These are phyloP conservation scores for Diplodus sargus DNA, from an alignment of 2,797 vertebrate species.

Conservation along the genomic window DNA sequence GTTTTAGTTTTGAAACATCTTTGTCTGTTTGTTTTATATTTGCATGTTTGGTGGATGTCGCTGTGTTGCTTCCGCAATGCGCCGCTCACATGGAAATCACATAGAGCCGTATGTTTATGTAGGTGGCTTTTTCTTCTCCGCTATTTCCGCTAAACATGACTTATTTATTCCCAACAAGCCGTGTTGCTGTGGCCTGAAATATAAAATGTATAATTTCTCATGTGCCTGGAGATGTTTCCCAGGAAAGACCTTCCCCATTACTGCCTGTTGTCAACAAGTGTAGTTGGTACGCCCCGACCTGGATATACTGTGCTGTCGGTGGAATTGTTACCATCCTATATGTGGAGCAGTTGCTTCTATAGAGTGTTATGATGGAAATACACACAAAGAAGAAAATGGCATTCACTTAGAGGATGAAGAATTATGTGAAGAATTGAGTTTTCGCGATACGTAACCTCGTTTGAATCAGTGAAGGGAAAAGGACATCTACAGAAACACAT, in stretches of 20 bases:
- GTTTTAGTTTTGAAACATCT: constrained; percentile 6
- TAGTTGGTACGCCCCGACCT: constrained; percentile 32
- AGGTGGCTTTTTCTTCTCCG: not conserved
- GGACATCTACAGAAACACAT: constrained; percentile 10
- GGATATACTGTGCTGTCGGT: constrained; percentile 19
- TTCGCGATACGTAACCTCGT: constrained; percentile 3
- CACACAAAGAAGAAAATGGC: constrained; percentile 18
- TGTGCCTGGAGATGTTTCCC: constrained; percentile 40
- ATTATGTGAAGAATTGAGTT: constrained; percentile 1
- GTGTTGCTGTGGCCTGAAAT: constrained; percentile 18
- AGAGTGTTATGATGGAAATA: constrained; percentile 9
- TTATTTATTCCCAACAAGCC: constrained; percentile 40
- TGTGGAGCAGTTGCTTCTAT: constrained; percentile 1
- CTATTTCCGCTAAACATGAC: constrained; percentile 15
- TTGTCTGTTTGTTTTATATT: constrained; percentile 13
- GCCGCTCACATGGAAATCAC: constrained; percentile 6
- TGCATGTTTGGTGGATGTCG: not conserved
- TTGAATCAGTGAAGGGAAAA: constrained; percentile 38
- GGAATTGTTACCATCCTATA: constrained; percentile 12
- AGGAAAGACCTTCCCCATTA: constrained; percentile 24
- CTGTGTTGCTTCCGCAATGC: not conserved
- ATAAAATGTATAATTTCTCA: constrained; percentile 30
- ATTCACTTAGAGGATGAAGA: not conserved
- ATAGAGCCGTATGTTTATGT: constrained; percentile 1
- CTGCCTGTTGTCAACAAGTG: constrained; percentile 13